phyloP scores from a whole-genome alignment of 2,797 vertebrate genomes.

The Poeciliopsis gracilis region DNA sequence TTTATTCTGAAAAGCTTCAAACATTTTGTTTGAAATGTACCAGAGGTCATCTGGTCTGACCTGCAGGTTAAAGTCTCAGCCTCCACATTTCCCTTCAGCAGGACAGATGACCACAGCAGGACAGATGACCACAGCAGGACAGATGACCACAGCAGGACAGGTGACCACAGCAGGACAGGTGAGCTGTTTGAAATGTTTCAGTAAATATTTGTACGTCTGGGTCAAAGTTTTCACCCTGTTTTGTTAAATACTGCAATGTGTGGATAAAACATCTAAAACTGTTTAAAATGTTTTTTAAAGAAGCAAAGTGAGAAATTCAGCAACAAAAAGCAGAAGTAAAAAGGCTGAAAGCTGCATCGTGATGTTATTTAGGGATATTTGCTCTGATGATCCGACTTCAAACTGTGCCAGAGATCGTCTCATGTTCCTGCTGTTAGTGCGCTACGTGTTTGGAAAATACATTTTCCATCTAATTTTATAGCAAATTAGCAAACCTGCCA shows the following conservation, averaged over 20 bases:
- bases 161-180: too few species aligned
- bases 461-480: neutral
- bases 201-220: neutral
- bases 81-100: neutral
- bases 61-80: neutral
- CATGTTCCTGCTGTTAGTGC: neutral
- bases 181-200: neutral
- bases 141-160: conserved; percentile 35
- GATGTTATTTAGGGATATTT: neutral
- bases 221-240: neutral
- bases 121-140: conserved; percentile 1
- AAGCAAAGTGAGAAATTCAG: neutral
- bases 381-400: neutral
- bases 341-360: neutral
- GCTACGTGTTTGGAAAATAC: neutral
- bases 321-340: neutral
- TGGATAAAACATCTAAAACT: neutral
- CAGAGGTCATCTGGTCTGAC: neutral
- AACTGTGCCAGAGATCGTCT: neutral
- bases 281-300: neutral
- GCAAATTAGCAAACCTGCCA: neutral
- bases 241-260: neutral
- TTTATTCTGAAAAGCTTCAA: too few species aligned
- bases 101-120: conserved; percentile 31
- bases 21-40: neutral